Conservation (phyloP, 2,797 vertebrate genomes). For the Brotula barbata region DNA sequence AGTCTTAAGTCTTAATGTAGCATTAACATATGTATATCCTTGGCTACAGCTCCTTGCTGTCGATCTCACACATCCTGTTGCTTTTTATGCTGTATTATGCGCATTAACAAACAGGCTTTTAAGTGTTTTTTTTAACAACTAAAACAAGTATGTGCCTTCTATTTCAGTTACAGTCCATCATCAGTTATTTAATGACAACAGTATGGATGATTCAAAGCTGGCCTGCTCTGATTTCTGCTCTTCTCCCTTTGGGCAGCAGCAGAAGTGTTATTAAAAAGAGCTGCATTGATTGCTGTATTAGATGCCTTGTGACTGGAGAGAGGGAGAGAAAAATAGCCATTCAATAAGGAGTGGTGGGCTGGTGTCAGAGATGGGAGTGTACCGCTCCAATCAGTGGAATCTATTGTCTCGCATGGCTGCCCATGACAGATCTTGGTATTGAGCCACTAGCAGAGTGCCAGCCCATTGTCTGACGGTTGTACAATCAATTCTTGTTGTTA, state of each 20-base stretch:
- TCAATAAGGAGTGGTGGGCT: slow-evolving; percentile 63
- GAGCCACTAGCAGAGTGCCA: slow-evolving; percentile 78
- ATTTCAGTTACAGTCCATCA: no score
- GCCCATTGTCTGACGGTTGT: slow-evolving; percentile 71
- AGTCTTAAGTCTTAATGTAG: neutral
- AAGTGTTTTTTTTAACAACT: slow-evolving; percentile 4
- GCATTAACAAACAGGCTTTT: neutral
- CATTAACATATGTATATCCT: neutral
- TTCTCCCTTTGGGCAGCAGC: slow-evolving; percentile 42
- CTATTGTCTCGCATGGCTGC: slow-evolving; percentile 76
- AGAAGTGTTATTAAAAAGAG: slow-evolving; percentile 72
- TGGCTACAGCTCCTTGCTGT: neutral
- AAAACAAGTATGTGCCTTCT: slow-evolving; percentile 22
- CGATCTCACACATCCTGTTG: neutral
- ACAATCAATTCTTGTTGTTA: slow-evolving; percentile 65
- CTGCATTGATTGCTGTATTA: slow-evolving; percentile 76
- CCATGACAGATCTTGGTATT: slow-evolving; percentile 76
- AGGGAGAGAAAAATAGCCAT: slow-evolving; percentile 66
- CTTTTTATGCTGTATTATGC: neutral
- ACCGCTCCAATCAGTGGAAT: slow-evolving; percentile 77
- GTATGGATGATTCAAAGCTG: slow-evolving; percentile 49
- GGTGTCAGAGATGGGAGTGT: slow-evolving; percentile 71
- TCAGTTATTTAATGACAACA: no score
- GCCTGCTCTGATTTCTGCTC: slow-evolving; percentile 44
- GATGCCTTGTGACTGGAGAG: slow-evolving; percentile 63